A percentile compares a stretch with the other conserved stretches of the same genome.
These are phyloP conservation scores for Otus sunia DNA, from an alignment of 2,113 vertebrate genomes.

Conservation along the genomic window DNA sequence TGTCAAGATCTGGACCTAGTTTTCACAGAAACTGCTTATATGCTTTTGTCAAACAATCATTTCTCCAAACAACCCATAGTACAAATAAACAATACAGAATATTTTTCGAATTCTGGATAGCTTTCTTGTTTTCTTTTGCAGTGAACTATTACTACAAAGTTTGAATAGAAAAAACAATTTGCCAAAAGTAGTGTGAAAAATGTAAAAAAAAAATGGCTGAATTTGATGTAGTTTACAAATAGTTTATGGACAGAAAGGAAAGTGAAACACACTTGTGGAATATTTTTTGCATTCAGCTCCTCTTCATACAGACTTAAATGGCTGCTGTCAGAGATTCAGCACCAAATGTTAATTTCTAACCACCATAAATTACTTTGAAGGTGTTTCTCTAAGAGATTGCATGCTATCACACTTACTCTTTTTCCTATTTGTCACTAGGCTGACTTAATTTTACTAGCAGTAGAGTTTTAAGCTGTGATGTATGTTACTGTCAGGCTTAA, in stretches of 20 bases:
- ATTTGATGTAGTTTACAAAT: background rate
- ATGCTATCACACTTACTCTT: background rate
- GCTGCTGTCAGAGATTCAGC: background rate
- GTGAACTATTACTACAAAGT: background rate
- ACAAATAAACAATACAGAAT: background rate
- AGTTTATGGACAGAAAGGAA: background rate
- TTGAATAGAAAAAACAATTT: background rate
- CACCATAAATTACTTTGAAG: background rate
- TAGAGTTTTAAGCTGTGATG: constrained; percentile 12
- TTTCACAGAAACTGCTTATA: background rate
- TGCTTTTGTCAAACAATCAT: background rate
- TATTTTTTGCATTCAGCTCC: background rate
- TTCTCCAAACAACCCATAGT: background rate
- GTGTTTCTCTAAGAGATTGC: background rate
- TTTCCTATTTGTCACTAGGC: background rate
- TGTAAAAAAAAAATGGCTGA: background rate
- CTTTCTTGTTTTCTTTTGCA: background rate
- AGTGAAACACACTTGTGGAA: background rate
- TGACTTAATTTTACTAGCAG: background rate
- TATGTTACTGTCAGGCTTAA: background rate
- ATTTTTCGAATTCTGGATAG: background rate
- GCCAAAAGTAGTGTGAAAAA: background rate
- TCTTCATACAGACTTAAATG: background rate
- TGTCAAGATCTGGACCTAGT: background rate
- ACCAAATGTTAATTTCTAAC: background rate